Percentiles rank a stretch among this genome's conserved stretches.
Conservation (phyloP, 2,888 invertebrate species). For the Conomelus anceps region DNA sequence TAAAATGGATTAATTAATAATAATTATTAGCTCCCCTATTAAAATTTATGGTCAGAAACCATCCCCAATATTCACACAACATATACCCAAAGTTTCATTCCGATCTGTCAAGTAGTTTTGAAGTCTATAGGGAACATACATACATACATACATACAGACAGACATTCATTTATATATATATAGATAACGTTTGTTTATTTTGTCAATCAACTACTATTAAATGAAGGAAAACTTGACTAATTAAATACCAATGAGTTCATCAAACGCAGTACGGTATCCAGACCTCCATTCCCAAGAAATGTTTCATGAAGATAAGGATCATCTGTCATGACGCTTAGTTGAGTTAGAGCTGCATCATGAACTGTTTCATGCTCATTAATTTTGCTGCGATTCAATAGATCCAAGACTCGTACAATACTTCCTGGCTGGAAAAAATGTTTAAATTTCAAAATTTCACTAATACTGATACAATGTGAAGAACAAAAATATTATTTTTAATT, state of each 20-base stretch:
- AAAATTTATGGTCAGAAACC: too few species aligned
- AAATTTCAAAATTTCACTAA: neutral
- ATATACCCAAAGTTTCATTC: too few species aligned
- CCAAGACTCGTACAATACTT: constrained; percentile 45
- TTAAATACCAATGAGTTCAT: neutral
- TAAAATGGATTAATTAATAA: too few species aligned
- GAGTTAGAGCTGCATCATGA: constrained; percentile 58
- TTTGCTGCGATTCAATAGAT: constrained; percentile 41
- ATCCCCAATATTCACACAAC: too few species aligned
- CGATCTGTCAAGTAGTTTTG: too few species aligned
- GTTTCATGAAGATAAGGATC: constrained; percentile 54
- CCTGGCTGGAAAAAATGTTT: constrained; percentile 41
- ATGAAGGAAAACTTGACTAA: neutral
- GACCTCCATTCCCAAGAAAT: constrained; percentile 53
- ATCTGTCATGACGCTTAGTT: constrained; percentile 59
- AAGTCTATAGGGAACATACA: too few species aligned
- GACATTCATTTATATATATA: too few species aligned
- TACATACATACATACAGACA: too few species aligned
- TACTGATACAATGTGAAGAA: neutral
- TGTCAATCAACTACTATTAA: neutral
- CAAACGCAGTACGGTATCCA: constrained; percentile 43
- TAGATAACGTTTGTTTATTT: too few species aligned
- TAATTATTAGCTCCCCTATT: too few species aligned
- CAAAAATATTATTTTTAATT: too few species aligned
- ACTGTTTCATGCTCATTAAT: constrained; percentile 54